Conservation (phyloP, 2,888 invertebrate genomes). For the Sesia apiformis region DNA sequence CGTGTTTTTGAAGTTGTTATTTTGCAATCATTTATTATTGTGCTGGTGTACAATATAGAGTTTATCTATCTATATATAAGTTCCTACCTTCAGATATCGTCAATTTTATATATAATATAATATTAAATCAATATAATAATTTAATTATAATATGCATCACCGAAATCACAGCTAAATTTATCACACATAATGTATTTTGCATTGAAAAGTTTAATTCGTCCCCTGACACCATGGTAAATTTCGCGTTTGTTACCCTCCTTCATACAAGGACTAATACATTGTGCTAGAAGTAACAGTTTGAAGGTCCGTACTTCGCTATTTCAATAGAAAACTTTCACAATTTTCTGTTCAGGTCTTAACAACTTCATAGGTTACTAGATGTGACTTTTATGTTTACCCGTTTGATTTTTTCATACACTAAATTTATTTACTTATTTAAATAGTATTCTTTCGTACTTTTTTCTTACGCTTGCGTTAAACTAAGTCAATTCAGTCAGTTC, state of each 20-base stretch:
- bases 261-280: not conserved
- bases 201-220: slow-evolving; percentile 14
- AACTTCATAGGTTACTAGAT: not conserved
- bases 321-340: not conserved
- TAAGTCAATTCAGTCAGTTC: too few species aligned
- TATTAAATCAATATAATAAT: not conserved
- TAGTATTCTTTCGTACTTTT: not conserved
- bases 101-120: too few species aligned
- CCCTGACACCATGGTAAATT: slow-evolving; percentile 6
- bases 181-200: slow-evolving; percentile 6
- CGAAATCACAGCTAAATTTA: not conserved
- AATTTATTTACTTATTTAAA: not conserved
- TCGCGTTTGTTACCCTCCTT: not conserved
- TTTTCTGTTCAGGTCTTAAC: not conserved
- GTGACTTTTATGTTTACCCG: not conserved
- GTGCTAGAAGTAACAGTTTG: not conserved
- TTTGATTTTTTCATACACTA: not conserved
- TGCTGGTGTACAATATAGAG: too few species aligned
- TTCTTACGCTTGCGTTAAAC: not conserved
- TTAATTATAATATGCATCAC: not conserved
- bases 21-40: too few species aligned
- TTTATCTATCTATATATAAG: too few species aligned
- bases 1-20: too few species aligned
- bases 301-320: not conserved
- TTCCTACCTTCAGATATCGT: too few species aligned